Percentiles rank a stretch among this genome's conserved stretches.
These are phyloP conservation scores for Phallusia fumigata DNA, from an alignment of 23 tunicate genomes.

Conservation along the genomic window DNA sequence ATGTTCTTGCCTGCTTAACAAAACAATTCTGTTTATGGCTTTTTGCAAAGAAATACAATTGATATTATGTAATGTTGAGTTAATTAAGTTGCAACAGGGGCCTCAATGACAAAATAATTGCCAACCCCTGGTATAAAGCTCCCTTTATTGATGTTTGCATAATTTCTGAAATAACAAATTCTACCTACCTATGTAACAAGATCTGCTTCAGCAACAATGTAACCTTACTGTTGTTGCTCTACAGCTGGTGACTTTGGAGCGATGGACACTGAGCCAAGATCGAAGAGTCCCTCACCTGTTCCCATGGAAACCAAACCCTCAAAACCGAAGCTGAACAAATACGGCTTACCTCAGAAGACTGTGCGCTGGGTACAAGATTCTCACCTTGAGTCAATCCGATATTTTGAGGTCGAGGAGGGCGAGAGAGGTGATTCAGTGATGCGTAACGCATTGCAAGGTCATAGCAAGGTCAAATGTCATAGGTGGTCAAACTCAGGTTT, in stretches of 20 bases:
- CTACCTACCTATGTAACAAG: background rate
- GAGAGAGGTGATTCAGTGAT: conserved; percentile 68
- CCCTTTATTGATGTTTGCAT: no score
- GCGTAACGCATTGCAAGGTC: conserved; percentile 16
- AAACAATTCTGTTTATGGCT: no score
- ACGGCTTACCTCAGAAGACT: conserved; percentile 79
- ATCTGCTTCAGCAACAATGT: background rate
- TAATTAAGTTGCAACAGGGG: no score
- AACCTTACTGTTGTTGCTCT: no score
- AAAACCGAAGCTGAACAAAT: conserved; percentile 74
- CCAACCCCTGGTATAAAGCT: no score
- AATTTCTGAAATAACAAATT: no score
- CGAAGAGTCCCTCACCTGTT: conserved; percentile 50
- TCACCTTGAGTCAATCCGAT: conserved; percentile 46
- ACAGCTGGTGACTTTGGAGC: conserved; percentile 52
- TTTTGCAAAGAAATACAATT: no score
- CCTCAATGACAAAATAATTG: no score
- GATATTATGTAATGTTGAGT: no score
- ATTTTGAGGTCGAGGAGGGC: conserved; percentile 76
- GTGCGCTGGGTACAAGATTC: conserved; percentile 71
- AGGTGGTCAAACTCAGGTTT: background rate
- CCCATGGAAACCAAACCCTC: conserved; percentile 46
- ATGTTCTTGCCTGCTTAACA: no score
- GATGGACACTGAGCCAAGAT: conserved; percentile 18
- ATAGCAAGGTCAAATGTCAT: background rate